Percentiles rank a stretch among this genome's conserved stretches.
Evolutionary conservation across 2,797 vertebrate species (phyloP).

Genomic region (Dryobates pubescens): DNA sequence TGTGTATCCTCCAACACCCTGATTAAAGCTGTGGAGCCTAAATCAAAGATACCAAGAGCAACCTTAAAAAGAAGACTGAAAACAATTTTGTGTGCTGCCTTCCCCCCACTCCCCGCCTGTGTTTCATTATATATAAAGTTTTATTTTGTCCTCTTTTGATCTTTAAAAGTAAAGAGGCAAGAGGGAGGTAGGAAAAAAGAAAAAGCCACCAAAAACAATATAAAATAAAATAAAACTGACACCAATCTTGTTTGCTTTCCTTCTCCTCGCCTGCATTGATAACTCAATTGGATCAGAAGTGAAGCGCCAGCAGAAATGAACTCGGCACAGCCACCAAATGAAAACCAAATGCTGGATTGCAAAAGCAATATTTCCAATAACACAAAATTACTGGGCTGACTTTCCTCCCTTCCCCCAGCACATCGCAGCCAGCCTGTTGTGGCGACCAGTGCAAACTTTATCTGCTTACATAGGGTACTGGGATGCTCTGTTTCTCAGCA

Average conservation of each 20-base stretch:
- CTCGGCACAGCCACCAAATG: slow-evolving; percentile 41
- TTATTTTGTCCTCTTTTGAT: slow-evolving; percentile 73
- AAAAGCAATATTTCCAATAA: slow-evolving; percentile 39
- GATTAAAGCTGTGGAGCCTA: slow-evolving; percentile 74
- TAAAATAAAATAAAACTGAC: slow-evolving; percentile 23
- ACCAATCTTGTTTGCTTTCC: slow-evolving; percentile 51
- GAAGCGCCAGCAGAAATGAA: slow-evolving; percentile 49
- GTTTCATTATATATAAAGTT: slow-evolving; percentile 70
- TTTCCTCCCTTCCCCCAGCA: not conserved
- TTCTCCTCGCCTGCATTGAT: slow-evolving; percentile 50
- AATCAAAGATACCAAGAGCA: slow-evolving; percentile 77
- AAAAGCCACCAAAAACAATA: not conserved
- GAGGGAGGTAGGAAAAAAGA: not conserved
- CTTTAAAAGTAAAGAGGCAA: slow-evolving; percentile 69
- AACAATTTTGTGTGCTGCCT: slow-evolving; percentile 71
- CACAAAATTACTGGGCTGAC: slow-evolving; percentile 11
- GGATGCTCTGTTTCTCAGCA: not conserved
- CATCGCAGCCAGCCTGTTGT: not conserved
- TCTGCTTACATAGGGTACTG: not conserved
- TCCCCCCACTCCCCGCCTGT: slow-evolving; percentile 63
- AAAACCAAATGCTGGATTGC: slow-evolving; percentile 42
- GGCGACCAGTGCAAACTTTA: not conserved
- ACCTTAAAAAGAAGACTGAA: slow-evolving; percentile 70
- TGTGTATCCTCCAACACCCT: slow-evolving; percentile 66
- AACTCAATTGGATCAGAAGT: slow-evolving; percentile 56